Base-by-base conservation (phyloP, 2,797 vertebrate genomes). In the Pitangus sulphuratus region DNA sequence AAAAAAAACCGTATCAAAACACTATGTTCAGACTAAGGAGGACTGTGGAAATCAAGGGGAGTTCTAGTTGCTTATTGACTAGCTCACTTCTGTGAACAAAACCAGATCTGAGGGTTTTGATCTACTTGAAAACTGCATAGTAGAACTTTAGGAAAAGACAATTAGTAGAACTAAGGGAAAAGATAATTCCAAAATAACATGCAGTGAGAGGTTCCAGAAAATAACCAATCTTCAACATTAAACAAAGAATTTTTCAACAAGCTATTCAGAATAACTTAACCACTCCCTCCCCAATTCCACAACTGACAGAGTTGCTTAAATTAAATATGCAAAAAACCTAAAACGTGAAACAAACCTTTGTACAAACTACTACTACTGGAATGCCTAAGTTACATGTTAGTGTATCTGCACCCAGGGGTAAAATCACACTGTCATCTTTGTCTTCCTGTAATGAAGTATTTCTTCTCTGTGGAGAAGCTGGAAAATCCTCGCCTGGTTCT, bases 331-430 rank as follows among this genome's bases (percentile, higher is more conserved):
- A 81, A 79, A 79, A 80, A 82, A 56, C 61, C 79, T 93, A 51
- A 87, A 95, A 96, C 0, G 2, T 51, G 65, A 95, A 91, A 98
- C 98, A 96, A 93, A 99, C 99, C 99, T 99, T 99, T 61, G 99
- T 99, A 98, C 99, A 99, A 97, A 99, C 99, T 87, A 99, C 99
- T 93, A 99, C 98, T 95, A 99, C 97, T 60, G 99, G 99, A 97
- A 99, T 98, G 93, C 99, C 99, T 97, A 99, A 98, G 98, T 99
- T 99, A 97, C 99, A 98, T 72, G 99, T 99, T 81, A 99, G 98
- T 35, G 99, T 99, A 96, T 99, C 99, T 68, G 99, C 99, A 91
- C 99, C 99, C 96, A 99, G 98, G 2, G 99, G 99, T 95, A 99
- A 98, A 92, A 99, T 98, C 75, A 99, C 98, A 51, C 98, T 98